Evolutionary conservation across 2,888 invertebrate species (phyloP).

Genomic region (Caenorhabditis plicata): DNA sequence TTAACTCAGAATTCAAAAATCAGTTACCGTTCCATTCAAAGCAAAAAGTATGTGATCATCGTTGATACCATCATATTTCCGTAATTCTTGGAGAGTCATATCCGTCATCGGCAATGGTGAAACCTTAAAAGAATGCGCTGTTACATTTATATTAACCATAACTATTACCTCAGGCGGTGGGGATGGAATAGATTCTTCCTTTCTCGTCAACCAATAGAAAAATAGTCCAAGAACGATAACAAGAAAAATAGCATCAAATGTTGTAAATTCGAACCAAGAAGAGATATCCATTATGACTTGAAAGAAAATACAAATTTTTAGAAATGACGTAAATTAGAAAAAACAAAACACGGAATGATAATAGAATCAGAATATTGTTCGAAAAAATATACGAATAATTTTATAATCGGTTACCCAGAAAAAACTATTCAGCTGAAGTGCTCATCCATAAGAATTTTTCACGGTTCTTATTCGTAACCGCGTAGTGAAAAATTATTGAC

Average conservation of each 20-base stretch:
- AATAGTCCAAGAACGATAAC: slow-evolving; percentile 53
- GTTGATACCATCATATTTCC: slow-evolving; percentile 58
- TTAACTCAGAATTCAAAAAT: background rate
- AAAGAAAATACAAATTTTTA: background rate
- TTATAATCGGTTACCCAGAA: too few species aligned
- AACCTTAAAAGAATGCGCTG: background rate
- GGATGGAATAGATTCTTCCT: slow-evolving; percentile 30
- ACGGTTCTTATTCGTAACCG: too few species aligned
- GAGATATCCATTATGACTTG: background rate
- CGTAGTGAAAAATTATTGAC: too few species aligned
- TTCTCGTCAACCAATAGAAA: slow-evolving; percentile 53
- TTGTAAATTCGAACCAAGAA: slow-evolving; percentile 43
- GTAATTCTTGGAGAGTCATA: slow-evolving; percentile 57
- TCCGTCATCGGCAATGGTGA: slow-evolving; percentile 52
- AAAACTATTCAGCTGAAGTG: too few species aligned
- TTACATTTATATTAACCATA: background rate
- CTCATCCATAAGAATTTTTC: too few species aligned
- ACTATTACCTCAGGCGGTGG: slow-evolving; percentile 33
- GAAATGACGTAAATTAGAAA: background rate
- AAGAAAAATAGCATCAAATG: slow-evolving; percentile 53
- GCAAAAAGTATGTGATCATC: slow-evolving; percentile 60
- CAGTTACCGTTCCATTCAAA: slow-evolving; percentile 53
- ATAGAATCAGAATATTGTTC: too few species aligned
- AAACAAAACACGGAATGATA: too few species aligned
- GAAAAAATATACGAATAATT: too few species aligned